These are phyloP conservation scores for Agapornis roseicollis DNA, from an alignment of 2,113 vertebrate genomes.

Conservation along the genomic window DNA sequence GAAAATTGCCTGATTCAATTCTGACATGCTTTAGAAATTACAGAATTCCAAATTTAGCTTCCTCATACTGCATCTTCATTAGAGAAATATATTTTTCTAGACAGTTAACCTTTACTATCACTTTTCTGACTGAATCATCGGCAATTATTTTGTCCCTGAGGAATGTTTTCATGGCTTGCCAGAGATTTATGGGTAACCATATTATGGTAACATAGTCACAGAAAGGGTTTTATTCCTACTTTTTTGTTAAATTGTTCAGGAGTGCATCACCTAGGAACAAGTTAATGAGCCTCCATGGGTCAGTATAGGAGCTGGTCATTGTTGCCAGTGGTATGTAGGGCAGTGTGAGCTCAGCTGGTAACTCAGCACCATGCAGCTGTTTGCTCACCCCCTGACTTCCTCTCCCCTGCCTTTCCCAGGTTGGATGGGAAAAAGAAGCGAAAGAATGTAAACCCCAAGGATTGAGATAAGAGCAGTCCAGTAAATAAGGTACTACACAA, in stretches of 20 bases:
- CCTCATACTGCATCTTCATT: not conserved
- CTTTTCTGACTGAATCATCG: constrained; percentile 36
- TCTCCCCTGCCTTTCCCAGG: not conserved
- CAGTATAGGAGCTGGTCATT: not conserved
- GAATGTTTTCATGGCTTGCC: not conserved
- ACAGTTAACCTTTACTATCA: constrained; percentile 41
- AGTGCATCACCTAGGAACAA: not conserved
- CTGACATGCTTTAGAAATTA: not conserved
- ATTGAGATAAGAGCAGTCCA: not conserved
- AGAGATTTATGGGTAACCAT: constrained; percentile 15
- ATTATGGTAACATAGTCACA: not conserved
- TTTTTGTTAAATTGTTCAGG: not conserved
- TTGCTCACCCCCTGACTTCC: not conserved
- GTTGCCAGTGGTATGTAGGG: not conserved
- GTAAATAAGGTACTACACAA: not conserved
- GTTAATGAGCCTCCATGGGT: not conserved
- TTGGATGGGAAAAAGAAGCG: not conserved
- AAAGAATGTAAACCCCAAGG: not conserved
- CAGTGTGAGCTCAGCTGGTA: not conserved
- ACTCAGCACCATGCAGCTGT: not conserved
- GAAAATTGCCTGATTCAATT: not conserved
- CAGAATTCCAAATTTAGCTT: not conserved
- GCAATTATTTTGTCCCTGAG: constrained; percentile 34
- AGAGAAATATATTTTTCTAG: constrained; percentile 25
- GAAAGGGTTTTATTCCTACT: not conserved